Conservation (phyloP, 30 jellyfish, hydroid and myxozoan genomes). For the Aurelia coerulea region DNA sequence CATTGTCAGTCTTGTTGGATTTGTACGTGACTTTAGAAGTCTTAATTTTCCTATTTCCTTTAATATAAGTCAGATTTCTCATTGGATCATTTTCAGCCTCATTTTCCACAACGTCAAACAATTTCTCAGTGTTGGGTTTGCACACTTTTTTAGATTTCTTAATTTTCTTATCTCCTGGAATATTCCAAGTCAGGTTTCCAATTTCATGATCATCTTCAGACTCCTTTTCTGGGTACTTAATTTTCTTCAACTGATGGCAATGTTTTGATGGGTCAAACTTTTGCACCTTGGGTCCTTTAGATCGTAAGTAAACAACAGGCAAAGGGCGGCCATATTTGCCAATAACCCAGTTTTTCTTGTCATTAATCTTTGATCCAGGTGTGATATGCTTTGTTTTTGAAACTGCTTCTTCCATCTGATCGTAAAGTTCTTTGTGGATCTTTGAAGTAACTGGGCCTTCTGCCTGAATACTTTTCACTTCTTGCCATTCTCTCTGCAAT, state of each 20-base stretch:
- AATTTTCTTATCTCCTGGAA: too few species aligned
- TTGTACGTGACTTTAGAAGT: too few species aligned
- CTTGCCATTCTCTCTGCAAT: slow-evolving; percentile 71
- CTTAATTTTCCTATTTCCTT: too few species aligned
- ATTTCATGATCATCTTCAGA: too few species aligned
- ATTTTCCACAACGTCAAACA: too few species aligned
- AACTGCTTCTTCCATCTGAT: slow-evolving; percentile 38
- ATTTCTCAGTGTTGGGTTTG: too few species aligned
- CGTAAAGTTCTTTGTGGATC: slow-evolving; percentile 41
- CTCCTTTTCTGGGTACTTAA: too few species aligned
- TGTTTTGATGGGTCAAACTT: slow-evolving; percentile 93
- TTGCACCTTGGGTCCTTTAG: slow-evolving; percentile 12
- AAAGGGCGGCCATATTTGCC: slow-evolving; percentile 89
- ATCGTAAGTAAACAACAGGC: slow-evolving; percentile 77
- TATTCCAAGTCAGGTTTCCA: too few species aligned
- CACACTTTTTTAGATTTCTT: too few species aligned
- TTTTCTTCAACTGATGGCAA: slow-evolving; percentile 83
- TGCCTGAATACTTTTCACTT: slow-evolving; percentile 10
- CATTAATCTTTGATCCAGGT: slow-evolving; percentile 87
- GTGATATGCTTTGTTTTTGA: slow-evolving; percentile 57
- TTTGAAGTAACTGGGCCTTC: background rate
- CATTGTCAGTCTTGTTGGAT: too few species aligned
- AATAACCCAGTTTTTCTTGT: slow-evolving; percentile 90
- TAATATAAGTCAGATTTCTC: too few species aligned
- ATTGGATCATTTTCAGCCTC: too few species aligned